Base-by-base conservation (phyloP, 2,888 invertebrate genomes). In the Brenthis hecate region DNA sequence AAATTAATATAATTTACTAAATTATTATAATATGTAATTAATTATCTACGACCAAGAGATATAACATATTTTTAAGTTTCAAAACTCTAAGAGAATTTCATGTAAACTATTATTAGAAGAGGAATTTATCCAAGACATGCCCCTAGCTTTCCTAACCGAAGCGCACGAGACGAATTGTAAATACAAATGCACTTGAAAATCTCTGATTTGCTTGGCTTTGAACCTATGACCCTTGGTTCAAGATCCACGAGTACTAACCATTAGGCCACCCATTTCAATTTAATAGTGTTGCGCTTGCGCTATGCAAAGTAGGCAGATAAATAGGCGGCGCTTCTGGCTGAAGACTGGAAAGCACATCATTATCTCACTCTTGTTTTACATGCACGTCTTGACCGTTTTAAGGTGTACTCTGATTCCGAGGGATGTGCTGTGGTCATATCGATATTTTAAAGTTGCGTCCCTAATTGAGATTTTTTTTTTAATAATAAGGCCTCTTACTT, bases 341-440 rank as follows among this genome's bases (percentile, higher is more conserved):
- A 77, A 77, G 81, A 78, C 77, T 71, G 73, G 67, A 65, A 72
- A 76, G 78, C 78, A 77, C 76, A 75, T 81, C 83, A 87, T 89
- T 88, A 88, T 87, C 89, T 82, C 82, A 85, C 86, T 86, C 87
- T 87, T 89, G 83, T 79, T 92, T 91, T 87, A 89, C 90, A 90
- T 89, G 89, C 87, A 85, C 84, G 88, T 87, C 89, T 87, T 81
- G 85, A 82, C 80, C 80, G 84, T 83, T 78, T 77, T 75, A 74
- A 81, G 76, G 77, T 87, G 90, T 84, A 88, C 60, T 60, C 91
- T 87, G 87, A 90, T 91, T 91, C 87, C 73, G 61, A 88, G 88
- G 74, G 89, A 85, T 84, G 89, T 75, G 67, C 74, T 72, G 76
- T 50, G 57, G 4, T 55, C 16, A 57, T 82, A 76, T 86, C 84